Conservation (phyloP, 1,140 invertebrate genomes). For the Cyrtorhinus lividipennis region DNA sequence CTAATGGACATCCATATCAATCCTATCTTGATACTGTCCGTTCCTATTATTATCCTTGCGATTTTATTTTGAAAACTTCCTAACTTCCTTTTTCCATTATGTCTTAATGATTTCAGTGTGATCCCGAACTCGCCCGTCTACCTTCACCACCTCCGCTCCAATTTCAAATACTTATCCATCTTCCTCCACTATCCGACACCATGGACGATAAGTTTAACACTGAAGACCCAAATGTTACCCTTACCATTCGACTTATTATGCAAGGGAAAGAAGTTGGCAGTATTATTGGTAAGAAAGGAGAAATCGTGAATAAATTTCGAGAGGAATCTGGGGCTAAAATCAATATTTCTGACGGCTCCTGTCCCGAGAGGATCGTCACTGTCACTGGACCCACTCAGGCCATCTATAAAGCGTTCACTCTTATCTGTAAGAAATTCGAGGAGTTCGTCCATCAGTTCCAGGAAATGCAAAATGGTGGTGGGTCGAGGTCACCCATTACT, state of each 20-base stretch:
- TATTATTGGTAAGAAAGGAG: conserved; percentile 97
- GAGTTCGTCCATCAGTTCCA: conserved; percentile 58
- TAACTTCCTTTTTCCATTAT: background rate
- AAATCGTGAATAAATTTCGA: conserved; percentile 92
- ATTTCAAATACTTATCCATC: too few relatives aligned
- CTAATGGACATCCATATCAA: too few relatives aligned
- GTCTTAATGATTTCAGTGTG: conserved; percentile 5
- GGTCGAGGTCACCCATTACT: conserved; percentile 72
- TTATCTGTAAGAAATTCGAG: conserved; percentile 99
- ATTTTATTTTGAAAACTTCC: background rate
- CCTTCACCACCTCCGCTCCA: conserved; percentile 2
- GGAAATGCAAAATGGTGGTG: conserved; percentile 44
- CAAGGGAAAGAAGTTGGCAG: conserved; percentile 99
- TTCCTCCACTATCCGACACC: conserved; percentile 11
- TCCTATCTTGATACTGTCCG: background rate
- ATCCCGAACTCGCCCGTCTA: background rate
- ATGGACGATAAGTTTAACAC: conserved; percentile 21
- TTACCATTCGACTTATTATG: conserved; percentile 98
- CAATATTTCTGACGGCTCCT: conserved; percentile 80
- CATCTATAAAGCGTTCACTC: conserved; percentile 95
- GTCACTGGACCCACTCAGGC: conserved; percentile 92
- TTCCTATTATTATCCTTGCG: background rate
- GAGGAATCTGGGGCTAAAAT: conserved; percentile 90
- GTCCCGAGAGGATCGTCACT: conserved; percentile 93
- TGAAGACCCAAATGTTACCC: conserved; percentile 55